phyloP scores from a whole-genome alignment of 2,888 invertebrate genomes.

The Nomada flava region DNA sequence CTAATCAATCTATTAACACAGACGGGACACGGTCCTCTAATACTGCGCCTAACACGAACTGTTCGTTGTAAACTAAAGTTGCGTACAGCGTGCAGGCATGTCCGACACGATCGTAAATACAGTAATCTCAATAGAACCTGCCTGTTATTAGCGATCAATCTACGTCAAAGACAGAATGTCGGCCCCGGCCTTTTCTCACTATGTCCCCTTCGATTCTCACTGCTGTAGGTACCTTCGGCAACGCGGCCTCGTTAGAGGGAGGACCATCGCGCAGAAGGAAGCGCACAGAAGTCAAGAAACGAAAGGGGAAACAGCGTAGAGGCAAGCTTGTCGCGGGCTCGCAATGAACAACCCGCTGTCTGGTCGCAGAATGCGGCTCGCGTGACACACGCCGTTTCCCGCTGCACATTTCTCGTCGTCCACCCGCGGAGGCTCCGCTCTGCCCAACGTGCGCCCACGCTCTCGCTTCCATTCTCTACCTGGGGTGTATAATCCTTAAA shows the following conservation, averaged over 20 bases:
- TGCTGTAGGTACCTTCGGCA: not conserved
- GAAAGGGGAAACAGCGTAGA: not conserved
- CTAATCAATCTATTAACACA: slow-evolving; percentile 44
- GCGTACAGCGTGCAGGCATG: not conserved
- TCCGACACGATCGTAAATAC: not conserved
- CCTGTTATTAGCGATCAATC: no score
- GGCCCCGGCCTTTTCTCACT: no score
- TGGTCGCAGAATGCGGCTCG: slow-evolving; percentile 55
- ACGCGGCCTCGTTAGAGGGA: not conserved
- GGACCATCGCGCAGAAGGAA: not conserved
- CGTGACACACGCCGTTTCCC: slow-evolving; percentile 69
- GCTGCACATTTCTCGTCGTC: slow-evolving; percentile 31
- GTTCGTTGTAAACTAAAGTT: slow-evolving; percentile 12
- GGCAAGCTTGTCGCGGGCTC: not conserved
- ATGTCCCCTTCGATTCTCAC: not conserved
- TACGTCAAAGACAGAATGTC: no score
- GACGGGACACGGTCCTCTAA: slow-evolving; percentile 10
- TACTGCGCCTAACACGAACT: not conserved
- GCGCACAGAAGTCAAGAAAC: not conserved
- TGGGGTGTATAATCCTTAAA: slow-evolving; percentile 62
- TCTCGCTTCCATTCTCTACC: slow-evolving; percentile 26
- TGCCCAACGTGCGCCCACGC: not conserved
- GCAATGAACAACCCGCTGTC: slow-evolving; percentile 52
- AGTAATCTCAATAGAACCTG: no score
- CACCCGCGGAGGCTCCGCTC: not conserved